A percentile compares a stretch with the other conserved stretches of the same genome.
Conservation (phyloP, 1,140 invertebrate species). For the Apocrypta bakeri region DNA sequence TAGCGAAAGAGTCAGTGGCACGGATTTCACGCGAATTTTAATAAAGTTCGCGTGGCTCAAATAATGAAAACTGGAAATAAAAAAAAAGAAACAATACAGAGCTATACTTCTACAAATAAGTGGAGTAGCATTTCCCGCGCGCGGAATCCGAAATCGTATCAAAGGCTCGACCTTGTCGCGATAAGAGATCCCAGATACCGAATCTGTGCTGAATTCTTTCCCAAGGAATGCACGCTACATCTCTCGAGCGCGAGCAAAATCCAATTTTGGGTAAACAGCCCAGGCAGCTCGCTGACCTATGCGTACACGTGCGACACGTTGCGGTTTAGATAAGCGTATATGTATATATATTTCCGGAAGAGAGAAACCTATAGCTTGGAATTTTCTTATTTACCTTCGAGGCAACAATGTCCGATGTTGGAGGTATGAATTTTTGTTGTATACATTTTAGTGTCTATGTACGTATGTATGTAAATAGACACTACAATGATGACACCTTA, state of each 20-base stretch:
- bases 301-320: slow-evolving; percentile 1
- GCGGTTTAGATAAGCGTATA: not conserved
- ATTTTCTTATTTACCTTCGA: slow-evolving; percentile 5
- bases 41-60: too few species aligned
- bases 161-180: not conserved
- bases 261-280: slow-evolving; percentile 35
- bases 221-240: not conserved
- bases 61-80: too few species aligned
- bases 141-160: not conserved
- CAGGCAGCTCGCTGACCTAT: not conserved
- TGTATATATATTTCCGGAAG: not conserved
- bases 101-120: too few species aligned
- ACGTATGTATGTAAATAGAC: too few species aligned
- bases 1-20: too few species aligned
- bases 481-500: too few species aligned
- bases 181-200: too few species aligned
- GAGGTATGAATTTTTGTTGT: not conserved
- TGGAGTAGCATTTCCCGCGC: too few species aligned
- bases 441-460: not conserved
- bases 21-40: too few species aligned
- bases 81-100: too few species aligned
- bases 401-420: too few species aligned
- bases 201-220: not conserved
- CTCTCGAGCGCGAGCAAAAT: slow-evolving; percentile 1
- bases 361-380: not conserved